Percentiles rank a stretch among this genome's conserved stretches.
Conservation (phyloP, 2,797 vertebrate species). For the Ispidina picta region DNA sequence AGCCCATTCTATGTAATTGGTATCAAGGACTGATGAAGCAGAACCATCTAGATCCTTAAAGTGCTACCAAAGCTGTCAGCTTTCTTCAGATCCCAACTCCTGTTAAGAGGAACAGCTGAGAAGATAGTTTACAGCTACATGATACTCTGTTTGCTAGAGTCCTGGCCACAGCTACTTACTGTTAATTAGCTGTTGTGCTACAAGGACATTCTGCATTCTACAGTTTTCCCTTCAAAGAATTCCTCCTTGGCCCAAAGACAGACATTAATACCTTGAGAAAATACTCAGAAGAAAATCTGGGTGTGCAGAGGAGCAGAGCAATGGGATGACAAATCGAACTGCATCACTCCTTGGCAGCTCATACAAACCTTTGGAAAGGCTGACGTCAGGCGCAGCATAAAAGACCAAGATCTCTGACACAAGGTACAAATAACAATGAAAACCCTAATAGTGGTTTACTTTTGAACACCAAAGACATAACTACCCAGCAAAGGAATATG, state of each 20-base stretch:
- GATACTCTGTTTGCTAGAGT: not conserved
- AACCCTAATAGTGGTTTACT: not conserved
- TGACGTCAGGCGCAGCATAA: not conserved
- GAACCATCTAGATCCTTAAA: not conserved
- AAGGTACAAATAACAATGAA: not conserved
- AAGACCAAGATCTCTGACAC: not conserved
- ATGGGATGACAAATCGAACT: not conserved
- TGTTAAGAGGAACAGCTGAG: not conserved
- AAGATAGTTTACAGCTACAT: constrained; percentile 21
- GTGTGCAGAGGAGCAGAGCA: not conserved
- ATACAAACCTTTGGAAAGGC: not conserved
- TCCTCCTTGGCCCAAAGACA: not conserved
- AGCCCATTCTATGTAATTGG: not conserved
- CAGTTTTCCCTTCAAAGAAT: not conserved
- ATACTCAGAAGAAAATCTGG: not conserved
- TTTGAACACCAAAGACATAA: not conserved
- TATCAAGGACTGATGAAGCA: not conserved
- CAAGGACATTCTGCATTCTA: not conserved
- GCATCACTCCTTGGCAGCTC: not conserved
- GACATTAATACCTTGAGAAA: not conserved
- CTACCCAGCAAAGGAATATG: not conserved
- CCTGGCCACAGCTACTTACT: constrained; percentile 11
- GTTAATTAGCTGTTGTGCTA: constrained; percentile 22
- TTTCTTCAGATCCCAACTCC: not conserved
- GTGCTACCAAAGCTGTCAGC: not conserved